Percentiles rank a stretch among this genome's conserved stretches.
These are phyloP conservation scores for Toxostoma redivivum DNA, from an alignment of 2,113 vertebrate species.

Conservation along the genomic window DNA sequence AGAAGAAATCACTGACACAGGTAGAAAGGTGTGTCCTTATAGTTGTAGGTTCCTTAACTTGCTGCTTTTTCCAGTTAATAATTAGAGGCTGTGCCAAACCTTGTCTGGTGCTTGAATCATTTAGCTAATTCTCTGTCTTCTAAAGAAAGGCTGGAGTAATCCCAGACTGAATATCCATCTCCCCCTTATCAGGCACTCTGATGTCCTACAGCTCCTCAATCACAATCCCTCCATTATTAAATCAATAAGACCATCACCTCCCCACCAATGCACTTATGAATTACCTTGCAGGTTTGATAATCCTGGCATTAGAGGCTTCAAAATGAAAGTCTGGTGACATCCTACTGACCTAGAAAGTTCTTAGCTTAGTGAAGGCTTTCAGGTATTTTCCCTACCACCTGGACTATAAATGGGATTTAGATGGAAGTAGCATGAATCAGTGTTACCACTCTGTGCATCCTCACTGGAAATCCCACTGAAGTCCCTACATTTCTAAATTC, in stretches of 20 bases:
- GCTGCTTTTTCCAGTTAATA: neutral
- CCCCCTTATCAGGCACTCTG: neutral
- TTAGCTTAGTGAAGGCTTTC: neutral
- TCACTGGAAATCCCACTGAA: neutral
- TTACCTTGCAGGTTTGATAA: constrained; percentile 18
- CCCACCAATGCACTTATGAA: neutral
- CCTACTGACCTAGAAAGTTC: neutral
- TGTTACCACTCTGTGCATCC: neutral
- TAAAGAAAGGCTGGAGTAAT: neutral
- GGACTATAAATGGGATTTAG: neutral
- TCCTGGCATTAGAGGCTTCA: constrained; percentile 10
- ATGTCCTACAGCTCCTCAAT: constrained; percentile 26
- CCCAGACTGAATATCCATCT: neutral
- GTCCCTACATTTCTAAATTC: neutral
- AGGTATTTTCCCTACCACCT: neutral
- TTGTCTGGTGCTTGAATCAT: neutral
- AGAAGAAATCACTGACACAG: neutral
- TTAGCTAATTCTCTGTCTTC: neutral
- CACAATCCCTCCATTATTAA: constrained; percentile 3
- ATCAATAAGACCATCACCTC: neutral
- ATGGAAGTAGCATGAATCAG: neutral
- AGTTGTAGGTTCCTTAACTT: neutral
- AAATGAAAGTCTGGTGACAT: neutral
- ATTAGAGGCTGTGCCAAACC: neutral
- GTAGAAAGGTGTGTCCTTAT: neutral